Evolutionary conservation across 1,140 invertebrate species (phyloP).

Genomic region (Ips typographus): DNA sequence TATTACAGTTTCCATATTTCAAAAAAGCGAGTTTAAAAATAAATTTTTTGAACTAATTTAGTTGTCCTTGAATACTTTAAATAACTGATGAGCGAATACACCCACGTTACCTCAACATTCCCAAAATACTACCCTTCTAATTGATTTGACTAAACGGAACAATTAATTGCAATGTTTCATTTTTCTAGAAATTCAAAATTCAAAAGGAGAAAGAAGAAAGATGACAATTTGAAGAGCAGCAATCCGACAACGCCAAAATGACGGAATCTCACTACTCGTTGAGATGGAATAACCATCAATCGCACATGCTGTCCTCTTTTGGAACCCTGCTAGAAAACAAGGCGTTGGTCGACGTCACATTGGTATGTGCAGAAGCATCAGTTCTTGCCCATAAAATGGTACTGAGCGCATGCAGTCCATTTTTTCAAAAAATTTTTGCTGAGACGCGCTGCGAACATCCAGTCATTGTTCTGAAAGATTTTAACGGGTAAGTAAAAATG

Average conservation of each 20-base stretch:
- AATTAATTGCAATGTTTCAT: not conserved
- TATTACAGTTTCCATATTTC: too few relatives aligned
- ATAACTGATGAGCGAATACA: too few relatives aligned
- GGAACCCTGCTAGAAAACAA: constrained; percentile 81
- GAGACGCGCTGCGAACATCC: constrained; percentile 93
- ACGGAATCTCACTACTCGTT: constrained; percentile 82
- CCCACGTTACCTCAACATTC: too few relatives aligned
- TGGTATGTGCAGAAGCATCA: constrained; percentile 81
- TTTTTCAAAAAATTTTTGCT: constrained; percentile 84
- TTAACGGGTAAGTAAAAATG: constrained; percentile 58
- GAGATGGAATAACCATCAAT: constrained; percentile 90
- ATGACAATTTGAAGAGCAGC: constrained; percentile 15
- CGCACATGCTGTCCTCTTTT: constrained; percentile 81
- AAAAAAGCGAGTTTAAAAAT: too few relatives aligned
- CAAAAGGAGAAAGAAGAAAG: constrained; percentile 38
- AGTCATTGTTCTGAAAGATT: constrained; percentile 87
- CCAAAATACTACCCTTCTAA: too few relatives aligned
- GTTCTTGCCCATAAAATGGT: constrained; percentile 88
- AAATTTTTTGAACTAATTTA: too few relatives aligned
- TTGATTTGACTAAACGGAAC: too few relatives aligned
- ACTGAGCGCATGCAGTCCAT: constrained; percentile 86
- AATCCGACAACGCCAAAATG: constrained; percentile 20
- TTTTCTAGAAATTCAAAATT: constrained; percentile 47
- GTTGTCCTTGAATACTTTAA: too few relatives aligned
- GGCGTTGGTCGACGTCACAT: constrained; percentile 83